Evolutionary conservation across 2,113 vertebrate species (phyloP).

Genomic region (Microcebus griseorufus): DNA sequence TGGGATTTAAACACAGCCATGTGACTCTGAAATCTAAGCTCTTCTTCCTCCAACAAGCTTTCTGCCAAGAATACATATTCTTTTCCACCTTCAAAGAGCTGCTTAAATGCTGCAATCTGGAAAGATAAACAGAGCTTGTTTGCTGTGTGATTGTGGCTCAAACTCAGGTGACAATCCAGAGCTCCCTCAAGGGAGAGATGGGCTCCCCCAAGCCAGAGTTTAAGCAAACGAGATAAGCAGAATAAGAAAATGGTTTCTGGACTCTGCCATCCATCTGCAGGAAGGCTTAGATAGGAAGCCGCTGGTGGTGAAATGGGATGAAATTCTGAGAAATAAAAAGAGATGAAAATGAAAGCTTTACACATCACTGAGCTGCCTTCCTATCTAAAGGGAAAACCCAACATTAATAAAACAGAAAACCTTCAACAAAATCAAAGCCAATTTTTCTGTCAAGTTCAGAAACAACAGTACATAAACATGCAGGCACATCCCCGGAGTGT

Average conservation of each 20-base stretch:
- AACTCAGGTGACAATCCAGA: neutral
- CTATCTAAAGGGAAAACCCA: conserved; percentile 66
- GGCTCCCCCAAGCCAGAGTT: neutral
- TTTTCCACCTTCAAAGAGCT: neutral
- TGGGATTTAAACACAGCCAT: neutral
- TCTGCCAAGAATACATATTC: neutral
- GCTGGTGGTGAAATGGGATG: conserved; percentile 64
- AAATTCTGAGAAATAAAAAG: conserved; percentile 56
- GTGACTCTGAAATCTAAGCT: neutral
- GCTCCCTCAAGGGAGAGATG: neutral
- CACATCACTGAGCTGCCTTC: conserved; percentile 69
- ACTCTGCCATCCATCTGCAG: conserved; percentile 60
- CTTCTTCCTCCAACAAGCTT: neutral
- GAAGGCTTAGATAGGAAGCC: conserved; percentile 51
- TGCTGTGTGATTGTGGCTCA: neutral
- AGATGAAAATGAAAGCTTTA: conserved; percentile 71
- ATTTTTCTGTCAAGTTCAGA: conserved; percentile 62
- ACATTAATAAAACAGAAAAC: conserved; percentile 76
- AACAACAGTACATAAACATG: conserved; percentile 68
- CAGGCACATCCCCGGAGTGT: neutral
- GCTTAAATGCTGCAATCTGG: neutral
- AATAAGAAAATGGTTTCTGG: conserved; percentile 58
- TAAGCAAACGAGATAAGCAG: conserved; percentile 63
- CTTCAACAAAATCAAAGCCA: conserved; percentile 70
- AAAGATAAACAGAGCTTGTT: conserved; percentile 45